Evolutionary conservation across 2,797 vertebrate species (phyloP).

Genomic region (Chanos chanos): DNA sequence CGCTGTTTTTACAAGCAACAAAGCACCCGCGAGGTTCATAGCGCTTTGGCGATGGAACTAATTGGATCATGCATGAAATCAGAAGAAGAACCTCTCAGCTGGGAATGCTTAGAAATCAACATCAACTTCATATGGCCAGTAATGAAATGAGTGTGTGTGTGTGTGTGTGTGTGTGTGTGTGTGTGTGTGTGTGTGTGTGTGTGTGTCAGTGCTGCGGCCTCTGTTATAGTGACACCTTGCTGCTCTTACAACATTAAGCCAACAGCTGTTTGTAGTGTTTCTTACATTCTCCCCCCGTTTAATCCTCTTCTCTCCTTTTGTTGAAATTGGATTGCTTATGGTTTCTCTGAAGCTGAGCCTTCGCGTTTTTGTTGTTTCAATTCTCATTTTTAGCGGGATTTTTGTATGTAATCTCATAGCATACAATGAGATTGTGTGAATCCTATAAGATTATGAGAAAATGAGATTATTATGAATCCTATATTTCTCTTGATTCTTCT

Average conservation of each 20-base stretch:
- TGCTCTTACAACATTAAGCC: constrained; percentile 49
- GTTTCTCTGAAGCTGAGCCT: constrained; percentile 36
- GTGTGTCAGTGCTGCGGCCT: constrained; percentile 8
- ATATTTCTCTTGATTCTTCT: constrained; percentile 45
- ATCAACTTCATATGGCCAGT: constrained; percentile 13
- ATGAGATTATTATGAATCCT: constrained; percentile 32
- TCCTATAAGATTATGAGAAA: constrained; percentile 31
- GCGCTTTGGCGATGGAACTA: too few relatives aligned
- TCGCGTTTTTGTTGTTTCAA: constrained; percentile 18
- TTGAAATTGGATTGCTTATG: constrained; percentile 12
- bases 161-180: background rate
- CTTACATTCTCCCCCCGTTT: constrained; percentile 25
- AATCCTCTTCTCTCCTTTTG: constrained; percentile 11
- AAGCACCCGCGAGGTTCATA: too few relatives aligned
- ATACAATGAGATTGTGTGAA: constrained; percentile 43
- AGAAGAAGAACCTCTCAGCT: too few relatives aligned
- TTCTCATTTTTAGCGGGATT: constrained; percentile 31
- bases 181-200: constrained; percentile 9
- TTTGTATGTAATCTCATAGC: constrained; percentile 41
- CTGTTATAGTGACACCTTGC: constrained; percentile 19
- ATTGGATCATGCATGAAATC: too few relatives aligned
- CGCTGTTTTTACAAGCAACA: too few relatives aligned
- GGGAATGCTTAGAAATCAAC: too few relatives aligned
- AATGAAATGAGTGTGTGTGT: constrained; percentile 1
- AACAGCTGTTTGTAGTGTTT: constrained; percentile 41